Percentiles rank a stretch among this genome's conserved stretches.
Evolutionary conservation across 2,888 invertebrate genomes (phyloP).

Genomic region (Melanostoma scalare): DNA sequence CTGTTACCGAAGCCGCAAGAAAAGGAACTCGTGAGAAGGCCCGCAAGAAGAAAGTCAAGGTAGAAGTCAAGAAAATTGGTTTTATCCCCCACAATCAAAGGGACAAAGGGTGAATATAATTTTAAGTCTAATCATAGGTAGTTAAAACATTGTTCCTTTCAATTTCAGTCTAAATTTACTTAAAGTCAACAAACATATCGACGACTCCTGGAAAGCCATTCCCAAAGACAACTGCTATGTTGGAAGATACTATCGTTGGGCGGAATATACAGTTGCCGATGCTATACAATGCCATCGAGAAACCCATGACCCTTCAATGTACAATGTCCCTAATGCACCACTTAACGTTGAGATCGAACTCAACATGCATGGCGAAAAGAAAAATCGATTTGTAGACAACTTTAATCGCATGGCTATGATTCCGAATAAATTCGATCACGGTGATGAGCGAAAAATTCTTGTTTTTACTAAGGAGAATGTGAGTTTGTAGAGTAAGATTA

Average conservation of each 20-base stretch:
- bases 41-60: conserved; percentile 89
- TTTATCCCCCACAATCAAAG: conserved; percentile 88
- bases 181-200: conserved; percentile 83
- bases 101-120: conserved; percentile 83
- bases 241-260: conserved; percentile 84
- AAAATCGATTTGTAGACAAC: conserved; percentile 86
- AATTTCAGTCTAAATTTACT: conserved; percentile 81
- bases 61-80: conserved; percentile 88
- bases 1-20: conserved; percentile 88
- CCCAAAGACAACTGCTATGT: conserved; percentile 87
- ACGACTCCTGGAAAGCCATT: conserved; percentile 84
- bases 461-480: conserved; percentile 89
- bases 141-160: neutral
- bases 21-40: conserved; percentile 92
- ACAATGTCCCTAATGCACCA: conserved; percentile 88
- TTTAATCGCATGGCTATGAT: conserved; percentile 87
- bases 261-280: conserved; percentile 87
- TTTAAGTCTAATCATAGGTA: neutral
- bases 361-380: conserved; percentile 86
- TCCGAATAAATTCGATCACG: conserved; percentile 88
- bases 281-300: conserved; percentile 91
- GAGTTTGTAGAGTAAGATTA: conserved; percentile 54
- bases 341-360: conserved; percentile 89
- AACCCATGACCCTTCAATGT: conserved; percentile 91
- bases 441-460: conserved; percentile 87